phyloP scores from a whole-genome alignment of 2,888 invertebrate genomes.

The Hirtodrosophila cameraria region DNA sequence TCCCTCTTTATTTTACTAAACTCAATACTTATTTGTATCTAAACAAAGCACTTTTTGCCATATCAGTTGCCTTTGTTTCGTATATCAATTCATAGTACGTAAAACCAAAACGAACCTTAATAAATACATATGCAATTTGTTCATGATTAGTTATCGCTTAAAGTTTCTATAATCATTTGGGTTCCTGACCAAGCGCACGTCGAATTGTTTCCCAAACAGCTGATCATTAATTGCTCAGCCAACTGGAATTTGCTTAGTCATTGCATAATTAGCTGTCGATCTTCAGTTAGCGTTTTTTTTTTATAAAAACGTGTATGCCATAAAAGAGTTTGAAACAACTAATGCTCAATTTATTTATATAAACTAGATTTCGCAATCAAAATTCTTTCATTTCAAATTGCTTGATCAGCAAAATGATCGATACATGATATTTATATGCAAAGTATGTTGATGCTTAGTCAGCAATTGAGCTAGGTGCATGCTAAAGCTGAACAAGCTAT shows the following conservation, averaged over 20 bases:
- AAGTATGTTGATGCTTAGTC: conserved; percentile 15
- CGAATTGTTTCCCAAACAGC: conserved; percentile 21
- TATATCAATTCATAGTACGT: no score
- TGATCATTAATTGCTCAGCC: conserved; percentile 27
- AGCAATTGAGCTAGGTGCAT: not conserved
- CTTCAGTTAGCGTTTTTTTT: no score
- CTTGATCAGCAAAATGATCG: not conserved
- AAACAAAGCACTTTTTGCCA: conserved; percentile 30
- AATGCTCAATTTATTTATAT: not conserved
- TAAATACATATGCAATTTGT: conserved; percentile 34
- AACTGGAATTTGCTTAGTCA: conserved; percentile 22
- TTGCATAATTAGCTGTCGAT: not conserved
- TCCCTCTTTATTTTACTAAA: no score
- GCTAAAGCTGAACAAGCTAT: no score
- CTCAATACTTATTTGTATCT: conserved; percentile 8
- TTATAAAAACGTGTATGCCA: not conserved
- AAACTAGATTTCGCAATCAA: not conserved
- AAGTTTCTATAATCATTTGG: conserved; percentile 12
- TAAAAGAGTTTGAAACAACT: no score
- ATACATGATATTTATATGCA: not conserved
- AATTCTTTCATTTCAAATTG: not conserved
- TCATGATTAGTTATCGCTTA: conserved; percentile 44
- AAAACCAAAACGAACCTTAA: conserved; percentile 7
- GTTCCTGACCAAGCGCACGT: conserved; percentile 73
- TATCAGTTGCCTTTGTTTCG: conserved; percentile 28